Percentiles rank a stretch among this genome's conserved stretches.
Conservation (phyloP, 2,113 vertebrate species). For the Apaloderma vittatum region DNA sequence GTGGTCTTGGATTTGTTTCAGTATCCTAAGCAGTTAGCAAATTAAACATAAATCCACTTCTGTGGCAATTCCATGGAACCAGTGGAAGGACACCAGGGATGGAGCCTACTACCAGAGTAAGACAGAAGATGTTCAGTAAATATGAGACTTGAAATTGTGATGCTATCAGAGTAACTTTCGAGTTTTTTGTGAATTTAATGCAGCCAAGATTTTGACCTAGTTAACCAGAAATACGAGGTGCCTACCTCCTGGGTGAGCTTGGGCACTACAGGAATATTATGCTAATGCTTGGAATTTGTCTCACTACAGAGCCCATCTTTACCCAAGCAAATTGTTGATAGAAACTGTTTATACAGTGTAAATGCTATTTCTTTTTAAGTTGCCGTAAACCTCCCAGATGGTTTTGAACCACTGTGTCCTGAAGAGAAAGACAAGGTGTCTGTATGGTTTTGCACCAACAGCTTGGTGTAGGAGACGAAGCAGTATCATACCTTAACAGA, state of each 20-base stretch:
- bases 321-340: background rate
- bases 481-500: background rate
- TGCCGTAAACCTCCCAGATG: background rate
- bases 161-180: background rate
- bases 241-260: background rate
- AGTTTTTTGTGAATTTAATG: background rate
- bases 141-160: background rate
- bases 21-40: background rate
- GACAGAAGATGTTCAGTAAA: background rate
- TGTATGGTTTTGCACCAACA: background rate
- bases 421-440: background rate
- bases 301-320: background rate
- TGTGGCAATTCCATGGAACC: background rate
- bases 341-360: background rate
- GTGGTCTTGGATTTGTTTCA: slow-evolving; percentile 35
- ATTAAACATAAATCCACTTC: background rate
- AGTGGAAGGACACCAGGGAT: background rate
- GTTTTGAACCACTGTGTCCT: background rate
- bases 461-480: background rate
- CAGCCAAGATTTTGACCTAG: background rate
- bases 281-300: background rate
- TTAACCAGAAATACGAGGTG: background rate
- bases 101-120: background rate
- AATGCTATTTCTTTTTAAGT: background rate
- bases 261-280: background rate